Percentiles rank a stretch among this genome's conserved stretches.
Conservation (phyloP, 2,888 invertebrate species). For the Zele albiditarsus region DNA sequence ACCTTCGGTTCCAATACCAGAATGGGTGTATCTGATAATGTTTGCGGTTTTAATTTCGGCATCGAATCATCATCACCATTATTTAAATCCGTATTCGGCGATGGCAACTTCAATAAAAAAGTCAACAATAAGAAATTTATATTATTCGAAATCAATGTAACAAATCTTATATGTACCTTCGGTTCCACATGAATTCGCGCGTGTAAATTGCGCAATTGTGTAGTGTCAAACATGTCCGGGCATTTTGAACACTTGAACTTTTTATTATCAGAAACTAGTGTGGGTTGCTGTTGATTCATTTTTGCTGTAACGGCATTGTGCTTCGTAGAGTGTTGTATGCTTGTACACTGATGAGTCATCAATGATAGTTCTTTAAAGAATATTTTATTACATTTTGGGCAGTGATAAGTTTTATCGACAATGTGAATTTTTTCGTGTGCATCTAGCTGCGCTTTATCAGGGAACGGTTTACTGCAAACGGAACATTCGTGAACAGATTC, state of each 20-base stretch:
- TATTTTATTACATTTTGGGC: slow-evolving; percentile 66
- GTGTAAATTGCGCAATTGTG: slow-evolving; percentile 62
- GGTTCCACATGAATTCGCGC: slow-evolving; percentile 57
- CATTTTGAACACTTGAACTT: slow-evolving; percentile 62
- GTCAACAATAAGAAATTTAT: background rate
- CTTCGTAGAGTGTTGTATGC: slow-evolving; percentile 50
- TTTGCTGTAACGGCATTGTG: slow-evolving; percentile 49
- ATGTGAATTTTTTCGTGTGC: slow-evolving; percentile 61
- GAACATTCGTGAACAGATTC: slow-evolving; percentile 52
- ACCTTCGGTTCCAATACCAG: slow-evolving; percentile 57
- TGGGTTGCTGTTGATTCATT: slow-evolving; percentile 47
- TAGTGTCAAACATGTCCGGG: slow-evolving; percentile 56
- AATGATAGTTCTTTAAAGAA: slow-evolving; percentile 67
- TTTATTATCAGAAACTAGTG: slow-evolving; percentile 49
- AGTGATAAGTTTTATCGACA: slow-evolving; percentile 64
- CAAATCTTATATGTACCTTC: slow-evolving; percentile 43
- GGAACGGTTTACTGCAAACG: slow-evolving; percentile 59
- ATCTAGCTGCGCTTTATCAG: slow-evolving; percentile 57
- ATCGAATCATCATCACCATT: slow-evolving; percentile 51
- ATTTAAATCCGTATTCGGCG: slow-evolving; percentile 42
- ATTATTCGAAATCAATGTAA: background rate
- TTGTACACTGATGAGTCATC: slow-evolving; percentile 61
- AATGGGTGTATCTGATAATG: slow-evolving; percentile 54
- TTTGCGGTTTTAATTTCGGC: slow-evolving; percentile 59
- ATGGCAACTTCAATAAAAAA: slow-evolving; percentile 36